A percentile compares a stretch with the other conserved stretches of the same genome.
Evolutionary conservation across 2,888 invertebrate genomes (phyloP).

Genomic region (Sympetrum striolatum): DNA sequence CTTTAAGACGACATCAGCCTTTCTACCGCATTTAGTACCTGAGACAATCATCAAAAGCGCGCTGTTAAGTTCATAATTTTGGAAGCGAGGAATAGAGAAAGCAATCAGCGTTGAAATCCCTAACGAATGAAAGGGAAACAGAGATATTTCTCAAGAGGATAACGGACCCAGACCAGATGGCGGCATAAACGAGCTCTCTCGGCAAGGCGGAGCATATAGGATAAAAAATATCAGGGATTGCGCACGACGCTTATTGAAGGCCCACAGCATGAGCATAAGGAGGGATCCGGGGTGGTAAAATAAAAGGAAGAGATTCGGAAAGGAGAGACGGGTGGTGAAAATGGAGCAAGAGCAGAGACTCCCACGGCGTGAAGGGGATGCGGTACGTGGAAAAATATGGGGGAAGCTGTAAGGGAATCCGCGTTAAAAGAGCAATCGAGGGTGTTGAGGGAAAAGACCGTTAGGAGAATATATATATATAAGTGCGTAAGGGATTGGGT

Average conservation of each 20-base stretch:
- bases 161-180: no score
- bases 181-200: no score
- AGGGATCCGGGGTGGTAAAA: not conserved
- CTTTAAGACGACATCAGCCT: no score
- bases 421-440: not conserved
- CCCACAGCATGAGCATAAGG: not conserved
- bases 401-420: not conserved
- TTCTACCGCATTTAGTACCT: no score
- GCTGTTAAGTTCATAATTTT: no score
- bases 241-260: not conserved
- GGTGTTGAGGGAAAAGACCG: not conserved
- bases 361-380: not conserved
- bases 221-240: no score
- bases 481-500: not conserved
- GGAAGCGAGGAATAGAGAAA: no score
- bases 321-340: not conserved
- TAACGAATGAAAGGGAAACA: no score
- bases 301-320: not conserved
- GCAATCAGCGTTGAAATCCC: no score
- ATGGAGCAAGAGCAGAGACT: not conserved
- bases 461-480: not conserved
- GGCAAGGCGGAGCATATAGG: no score
- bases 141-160: no score
- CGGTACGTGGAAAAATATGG: not conserved
- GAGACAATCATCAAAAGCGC: no score